phyloP scores from a whole-genome alignment of 2,797 vertebrate species.

The Rhynchonycteris naso region DNA sequence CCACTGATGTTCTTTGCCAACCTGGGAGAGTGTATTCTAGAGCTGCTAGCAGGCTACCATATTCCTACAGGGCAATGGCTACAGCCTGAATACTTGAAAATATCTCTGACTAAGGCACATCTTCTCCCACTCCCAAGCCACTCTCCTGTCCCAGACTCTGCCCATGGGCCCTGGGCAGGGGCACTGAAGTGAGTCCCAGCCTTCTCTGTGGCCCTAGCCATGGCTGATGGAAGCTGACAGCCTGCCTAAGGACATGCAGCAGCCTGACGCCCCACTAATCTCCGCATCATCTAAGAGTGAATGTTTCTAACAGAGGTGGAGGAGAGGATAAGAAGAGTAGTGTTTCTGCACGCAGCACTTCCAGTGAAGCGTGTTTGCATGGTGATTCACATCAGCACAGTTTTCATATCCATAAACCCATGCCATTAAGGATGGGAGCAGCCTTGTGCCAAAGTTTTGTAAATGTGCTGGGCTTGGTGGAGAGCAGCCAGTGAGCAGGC shows the following conservation, averaged over 20 bases:
- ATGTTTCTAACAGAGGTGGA: constrained; percentile 72
- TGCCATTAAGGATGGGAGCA: constrained; percentile 48
- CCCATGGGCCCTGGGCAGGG: constrained; percentile 58
- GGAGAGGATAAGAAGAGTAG: constrained; percentile 75
- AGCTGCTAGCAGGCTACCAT: constrained; percentile 54
- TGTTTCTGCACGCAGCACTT: constrained; percentile 38
- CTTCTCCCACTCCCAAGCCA: constrained; percentile 60
- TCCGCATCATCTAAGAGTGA: constrained; percentile 79
- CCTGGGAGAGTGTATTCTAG: constrained; percentile 62
- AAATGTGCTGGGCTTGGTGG: constrained; percentile 28
- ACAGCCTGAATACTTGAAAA: constrained; percentile 80
- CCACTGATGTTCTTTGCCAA: constrained; percentile 53
- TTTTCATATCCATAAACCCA: constrained; percentile 79
- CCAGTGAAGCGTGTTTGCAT: constrained; percentile 72
- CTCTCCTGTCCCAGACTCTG: not conserved
- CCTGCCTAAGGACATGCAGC: constrained; percentile 79
- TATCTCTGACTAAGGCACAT: constrained; percentile 75
- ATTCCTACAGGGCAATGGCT: not conserved
- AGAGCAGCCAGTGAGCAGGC: not conserved
- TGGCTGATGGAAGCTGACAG: constrained; percentile 86
- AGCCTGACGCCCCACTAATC: constrained; percentile 77
- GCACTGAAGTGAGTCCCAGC: constrained; percentile 81
- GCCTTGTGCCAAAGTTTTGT: constrained; percentile 64
- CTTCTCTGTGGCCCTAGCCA: constrained; percentile 60
- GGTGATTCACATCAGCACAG: constrained; percentile 62